Evolutionary conservation across 2,888 invertebrate species (phyloP), one percentile per base, ranked within the genome.

Genomic region (Yponomeuta plumbellus): DNA sequence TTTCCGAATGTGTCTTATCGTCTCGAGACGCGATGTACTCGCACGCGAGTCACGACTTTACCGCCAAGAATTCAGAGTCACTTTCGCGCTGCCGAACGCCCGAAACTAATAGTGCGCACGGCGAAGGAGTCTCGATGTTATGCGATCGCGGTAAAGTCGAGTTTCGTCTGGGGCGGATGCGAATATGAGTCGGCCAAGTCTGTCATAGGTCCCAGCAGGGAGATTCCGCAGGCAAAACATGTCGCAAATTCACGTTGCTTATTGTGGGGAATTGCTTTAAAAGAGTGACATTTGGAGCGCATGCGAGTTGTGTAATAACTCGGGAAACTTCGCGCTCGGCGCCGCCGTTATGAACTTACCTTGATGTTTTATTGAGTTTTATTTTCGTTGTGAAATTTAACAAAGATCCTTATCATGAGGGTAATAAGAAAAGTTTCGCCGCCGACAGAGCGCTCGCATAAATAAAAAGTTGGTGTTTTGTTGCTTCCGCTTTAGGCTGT

Each of bases 1-100:
- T 85, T 82, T 80, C 79, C 76, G 80, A 83, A 84, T 84, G 84
- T 83, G 85, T 81, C 82, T 82, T 81, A 85, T 85, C 81, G 83
- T 74, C 84, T 79, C 76, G 85, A 83, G 83, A 81, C 75, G 74
- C 70, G 73, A 66, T 67, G 67, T 56, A 8, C 62, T 22, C 52
- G 59, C 74, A 71, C 70, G 67, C 66, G 34, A 81, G 78, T 74
- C 69, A 71, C 66, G 70, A 73, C 77, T 76, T 71, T 80, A 65
- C 62, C 21, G 23, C 62, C 59, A 40, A 22, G 21, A 34, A 17
- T 13, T 22, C 22, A 69, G 52, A 66, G 59, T 66, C 65, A 58
- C 26, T 65, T 68, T 70, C 62, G 5, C 59, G 13, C 66, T 26
- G 26, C n/a, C 26, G 20, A 57, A 11, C 17, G 67, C 17, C n/a